Evolutionary conservation across 2,888 invertebrate species (phyloP), one percentile per base, ranked within the genome.

Genomic region (Stegana nigrithorax): DNA sequence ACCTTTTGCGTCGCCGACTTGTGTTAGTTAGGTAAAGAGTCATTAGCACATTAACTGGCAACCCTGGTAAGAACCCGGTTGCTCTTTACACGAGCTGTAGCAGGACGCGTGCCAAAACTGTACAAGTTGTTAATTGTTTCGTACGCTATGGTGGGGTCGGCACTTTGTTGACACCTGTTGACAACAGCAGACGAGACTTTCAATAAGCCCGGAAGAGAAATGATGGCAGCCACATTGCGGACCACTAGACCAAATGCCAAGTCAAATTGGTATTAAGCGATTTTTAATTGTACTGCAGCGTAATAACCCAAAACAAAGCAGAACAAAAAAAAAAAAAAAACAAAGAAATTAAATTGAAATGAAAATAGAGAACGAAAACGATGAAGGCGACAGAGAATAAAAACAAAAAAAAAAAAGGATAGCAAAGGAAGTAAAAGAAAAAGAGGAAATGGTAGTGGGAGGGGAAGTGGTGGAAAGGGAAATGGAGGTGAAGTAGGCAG

Each of bases 201-300:
- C n/a, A 32, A n/a, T 14, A 39, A 10, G 2, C 2, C 17, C n/a
- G 17, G 4, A 39, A n/a, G 2, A n/a, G 45, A 23, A 44, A 44
- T 14, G 44, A 44, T 17, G 7, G 12, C 6, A 23, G 12, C 21
- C 3, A 5, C 47, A 23, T 10, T 12, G 25, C 25, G 12, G n/a
- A 25, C 47, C 5, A 36, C 10, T 36, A n/a, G n/a, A 36, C 36
- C n/a, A n/a, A n/a, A n/a, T n/a, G n/a, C n/a, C n/a, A 12, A 5
- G 25, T 12, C 10, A 55, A 55, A 55, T 55, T 55, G 36, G 53
- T 32, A 55, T 55, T 36, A 55, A 55, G 32, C 21, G 53, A 55
- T 55, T 55, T 55, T 36, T 55, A 55, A 55, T 55, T 55, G 53
- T 55, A 36, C 14, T n/a, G 26, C 17, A 27, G 21, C 19, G 12